A percentile compares a stretch with the other conserved stretches of the same genome.
phyloP scores from a whole-genome alignment of 2,113 vertebrate genomes.

The Hepsetus odoe region DNA sequence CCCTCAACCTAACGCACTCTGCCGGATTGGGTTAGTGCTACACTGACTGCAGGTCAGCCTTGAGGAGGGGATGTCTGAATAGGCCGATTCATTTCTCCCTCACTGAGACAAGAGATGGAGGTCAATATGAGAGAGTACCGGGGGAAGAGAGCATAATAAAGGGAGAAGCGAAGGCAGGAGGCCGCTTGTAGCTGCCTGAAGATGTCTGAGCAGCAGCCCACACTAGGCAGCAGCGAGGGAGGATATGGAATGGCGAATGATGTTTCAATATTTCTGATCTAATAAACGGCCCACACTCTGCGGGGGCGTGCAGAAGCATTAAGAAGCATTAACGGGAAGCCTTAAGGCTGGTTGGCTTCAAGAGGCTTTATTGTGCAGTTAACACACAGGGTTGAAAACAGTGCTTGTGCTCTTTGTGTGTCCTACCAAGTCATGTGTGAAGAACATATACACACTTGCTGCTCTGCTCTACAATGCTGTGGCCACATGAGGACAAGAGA shows the following conservation, averaged over 20 bases:
- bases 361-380: background rate
- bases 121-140: slow-evolving; percentile 44
- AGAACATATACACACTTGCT: background rate
- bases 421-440: background rate
- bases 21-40: slow-evolving; percentile 55
- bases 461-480: background rate
- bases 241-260: slow-evolving; percentile 8
- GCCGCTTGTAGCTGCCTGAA: background rate
- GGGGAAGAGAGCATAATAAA: slow-evolving; percentile 16
- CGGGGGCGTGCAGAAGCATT: slow-evolving; percentile 12
- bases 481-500: background rate
- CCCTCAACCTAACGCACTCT: background rate
- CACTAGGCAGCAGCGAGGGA: slow-evolving; percentile 11
- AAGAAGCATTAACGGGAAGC: slow-evolving; percentile 21
- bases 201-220: slow-evolving; percentile 15
- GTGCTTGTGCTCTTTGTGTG: slow-evolving; percentile 5
- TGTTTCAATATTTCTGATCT: slow-evolving; percentile 55
- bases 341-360: slow-evolving; percentile 7
- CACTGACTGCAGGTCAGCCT: slow-evolving; percentile 51
- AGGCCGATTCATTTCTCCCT: slow-evolving; percentile 51
- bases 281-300: slow-evolving; percentile 44
- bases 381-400: background rate
- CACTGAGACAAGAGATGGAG: slow-evolving; percentile 54
- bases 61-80: background rate
- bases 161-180: background rate